These are phyloP conservation scores for Dryobotodes eremita DNA, from an alignment of 2,888 invertebrate genomes.

Conservation along the genomic window DNA sequence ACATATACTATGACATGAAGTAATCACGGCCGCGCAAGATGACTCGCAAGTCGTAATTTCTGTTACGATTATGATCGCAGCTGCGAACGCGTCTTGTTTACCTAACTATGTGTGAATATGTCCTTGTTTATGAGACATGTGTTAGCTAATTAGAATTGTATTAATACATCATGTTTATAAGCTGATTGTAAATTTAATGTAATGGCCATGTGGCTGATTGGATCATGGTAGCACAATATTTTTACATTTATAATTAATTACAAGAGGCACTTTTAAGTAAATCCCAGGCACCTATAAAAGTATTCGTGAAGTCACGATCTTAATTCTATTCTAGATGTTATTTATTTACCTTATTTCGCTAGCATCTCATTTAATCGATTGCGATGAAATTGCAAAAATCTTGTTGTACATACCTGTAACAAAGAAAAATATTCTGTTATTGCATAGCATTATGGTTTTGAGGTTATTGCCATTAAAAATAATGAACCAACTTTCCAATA, in stretches of 20 bases:
- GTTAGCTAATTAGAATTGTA: conserved; percentile 41
- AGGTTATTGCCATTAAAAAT: neutral
- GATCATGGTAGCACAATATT: neutral
- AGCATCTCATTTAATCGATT: neutral
- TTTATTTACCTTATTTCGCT: neutral
- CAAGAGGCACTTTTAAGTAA: neutral
- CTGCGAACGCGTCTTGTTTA: conserved; percentile 56
- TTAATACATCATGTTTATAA: conserved; percentile 4
- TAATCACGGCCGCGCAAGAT: conserved; percentile 71
- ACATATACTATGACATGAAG: conserved; percentile 67
- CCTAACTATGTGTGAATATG: conserved; percentile 35
- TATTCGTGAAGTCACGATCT: neutral
- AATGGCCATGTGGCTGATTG: neutral
- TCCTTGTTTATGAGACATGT: conserved; percentile 34
- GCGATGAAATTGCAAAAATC: neutral
- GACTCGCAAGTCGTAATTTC: conserved; percentile 75
- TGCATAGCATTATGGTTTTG: too few relatives aligned
- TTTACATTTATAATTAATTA: neutral
- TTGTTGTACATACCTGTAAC: conserved; percentile 46
- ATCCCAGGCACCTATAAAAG: too few relatives aligned
- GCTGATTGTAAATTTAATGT: conserved; percentile 10
- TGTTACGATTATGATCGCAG: conserved; percentile 76
- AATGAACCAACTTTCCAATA: neutral
- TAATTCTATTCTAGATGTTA: neutral
- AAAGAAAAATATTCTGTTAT: neutral